These are phyloP conservation scores for Ephydatia muelleri DNA, from an alignment of 37 sponge, comb jelly and placozoan species.

Conservation along the genomic window DNA sequence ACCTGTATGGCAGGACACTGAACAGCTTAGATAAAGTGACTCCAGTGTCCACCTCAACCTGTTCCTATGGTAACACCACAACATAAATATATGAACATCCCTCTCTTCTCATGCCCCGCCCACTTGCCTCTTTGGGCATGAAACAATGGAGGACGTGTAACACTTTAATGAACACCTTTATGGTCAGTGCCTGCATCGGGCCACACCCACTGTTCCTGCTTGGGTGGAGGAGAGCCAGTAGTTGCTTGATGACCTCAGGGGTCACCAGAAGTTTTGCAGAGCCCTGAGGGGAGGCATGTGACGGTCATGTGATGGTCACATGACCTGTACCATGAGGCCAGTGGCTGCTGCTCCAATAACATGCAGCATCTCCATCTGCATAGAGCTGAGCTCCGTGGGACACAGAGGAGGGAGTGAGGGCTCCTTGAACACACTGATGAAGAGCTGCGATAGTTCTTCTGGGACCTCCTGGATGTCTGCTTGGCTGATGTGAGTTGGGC, in stretches of 20 bases:
- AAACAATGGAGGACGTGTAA: conserved; percentile 60
- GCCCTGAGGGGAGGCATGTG: neutral
- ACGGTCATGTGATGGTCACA: neutral
- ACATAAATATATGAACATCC: neutral
- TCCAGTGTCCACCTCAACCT: neutral
- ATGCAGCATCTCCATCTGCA: neutral
- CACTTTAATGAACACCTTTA: conserved; percentile 51
- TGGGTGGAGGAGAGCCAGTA: conserved; percentile 58
- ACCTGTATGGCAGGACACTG: neutral
- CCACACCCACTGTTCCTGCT: conserved; percentile 41
- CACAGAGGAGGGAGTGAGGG: conserved; percentile 19
- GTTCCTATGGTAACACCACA: neutral
- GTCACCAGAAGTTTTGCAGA: neutral
- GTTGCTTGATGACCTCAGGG: conserved; percentile 23
- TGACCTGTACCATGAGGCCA: neutral
- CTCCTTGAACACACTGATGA: neutral
- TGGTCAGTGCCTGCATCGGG: conserved; percentile 53
- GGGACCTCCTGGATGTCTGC: neutral
- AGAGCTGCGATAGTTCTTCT: neutral
- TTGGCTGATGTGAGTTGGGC: neutral
- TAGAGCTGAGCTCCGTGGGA: conserved; percentile 5
- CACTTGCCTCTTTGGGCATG: conserved; percentile 31
- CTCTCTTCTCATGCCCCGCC: neutral
- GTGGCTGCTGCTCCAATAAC: neutral
- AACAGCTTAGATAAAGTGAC: neutral